Evolutionary conservation across 2,797 vertebrate species (phyloP), one percentile per base, ranked within the genome.

Genomic region (Crotalus adamanteus): DNA sequence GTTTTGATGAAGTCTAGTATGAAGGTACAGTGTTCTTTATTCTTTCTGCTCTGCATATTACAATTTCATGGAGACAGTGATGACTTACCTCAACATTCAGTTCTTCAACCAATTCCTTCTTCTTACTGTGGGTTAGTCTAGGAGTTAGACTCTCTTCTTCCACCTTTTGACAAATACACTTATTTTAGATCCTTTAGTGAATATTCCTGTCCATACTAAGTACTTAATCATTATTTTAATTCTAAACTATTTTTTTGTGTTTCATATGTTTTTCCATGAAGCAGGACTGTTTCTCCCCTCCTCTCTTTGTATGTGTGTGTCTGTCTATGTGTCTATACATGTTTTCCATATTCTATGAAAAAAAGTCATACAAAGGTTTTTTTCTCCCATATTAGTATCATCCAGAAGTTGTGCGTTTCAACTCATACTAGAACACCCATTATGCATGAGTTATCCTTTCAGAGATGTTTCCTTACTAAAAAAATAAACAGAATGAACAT

Each of bases 241-340:
- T 65, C 22, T 56, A 86, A 86, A 47, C 5, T 51, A 60, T 9
- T 13, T n/a, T 65, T n/a, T 65, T 59, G 63, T 69, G 4, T 95
- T 60, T 92, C 91, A 89, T 51, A 94, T 56, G 26, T 90, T 93
- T 92, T 86, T 90, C 92, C 91, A 93, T n/a, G 31, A 16, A 90
- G 56, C n/a, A 63, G 87, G 51, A 87, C 85, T 86, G 69, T 59
- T 63, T 91, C 90, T 91, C 90, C 8, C 51, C 20, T 6, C 6
- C 6, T 59, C 57, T 59, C 20, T 59, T 6, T 59, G 57, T 59
- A 6, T 63, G 25, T 63, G 26, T 65, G 63, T 12, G 11, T 65
- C 12, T 65, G 12, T n/a, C 4, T 13, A 28, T 65, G 28, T 65
- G 26, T 63, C 20, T 61, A 28, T 63, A 12, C 3, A 26, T 61